Evolutionary conservation across 2,113 vertebrate genomes (phyloP), one percentile per base, ranked within the genome.

Genomic region (Bothrops jararaca): DNA sequence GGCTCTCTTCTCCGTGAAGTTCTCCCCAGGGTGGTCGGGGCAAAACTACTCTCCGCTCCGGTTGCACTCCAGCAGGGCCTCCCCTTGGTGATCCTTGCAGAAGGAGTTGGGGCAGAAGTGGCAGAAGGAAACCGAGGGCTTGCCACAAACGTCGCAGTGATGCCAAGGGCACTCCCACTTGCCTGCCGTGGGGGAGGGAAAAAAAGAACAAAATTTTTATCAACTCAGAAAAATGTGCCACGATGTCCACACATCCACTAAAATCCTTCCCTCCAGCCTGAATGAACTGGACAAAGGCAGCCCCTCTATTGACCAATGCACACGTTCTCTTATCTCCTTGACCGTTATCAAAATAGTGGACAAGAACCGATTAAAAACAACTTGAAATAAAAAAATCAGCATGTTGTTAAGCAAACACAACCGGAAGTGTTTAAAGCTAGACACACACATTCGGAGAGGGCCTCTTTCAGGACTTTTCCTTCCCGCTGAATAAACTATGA

Each of bases 161-260:
- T 99, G 99, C 99, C 99, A 99, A 5, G 99, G 99, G 92, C 99
- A 99, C 89, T 99, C 99, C 99, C 99, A 99, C 92, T 99, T 99
- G 1, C 99, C 99, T 99, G 98, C 11, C 89, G 94, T 1, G 52
- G 91, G 29, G 1, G 5, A 12, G 29, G 1, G 60, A 0, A 4
- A 1, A 96, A 87, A 0, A n/a, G 56, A 64, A 93, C 1, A 15
- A 22, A 0, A 12, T 0, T n/a, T n/a, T n/a, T n/a, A 8, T 53
- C 11, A 45, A 20, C 24, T 11, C 1, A 50, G 54, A 90, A 45
- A 86, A 64, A n/a, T 13, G 0, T 42, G 26, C 5, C 7, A 18
- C 7, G 2, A 9, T 34, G 18, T 39, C 74, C 39, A 5, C 74
- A 8, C 1, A 6, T 80, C 34, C 15, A 6, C 69, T 34, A n/a